phyloP scores from a whole-genome alignment of 2,113 vertebrate genomes.

The Phrynosoma platyrhinos region DNA sequence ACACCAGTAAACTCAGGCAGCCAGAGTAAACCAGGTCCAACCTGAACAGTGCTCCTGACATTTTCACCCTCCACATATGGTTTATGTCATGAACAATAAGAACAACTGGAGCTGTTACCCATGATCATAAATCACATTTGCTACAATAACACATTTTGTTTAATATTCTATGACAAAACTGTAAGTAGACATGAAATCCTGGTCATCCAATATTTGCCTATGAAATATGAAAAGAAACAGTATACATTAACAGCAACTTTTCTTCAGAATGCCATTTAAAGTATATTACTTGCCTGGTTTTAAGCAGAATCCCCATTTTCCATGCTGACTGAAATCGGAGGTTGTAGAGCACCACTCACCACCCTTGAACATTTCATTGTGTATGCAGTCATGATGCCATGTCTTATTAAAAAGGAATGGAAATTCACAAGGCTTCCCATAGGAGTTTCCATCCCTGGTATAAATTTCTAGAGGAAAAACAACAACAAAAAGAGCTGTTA shows the following conservation, averaged over 20 bases:
- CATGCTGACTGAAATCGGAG: constrained; percentile 77
- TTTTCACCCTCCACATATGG: neutral
- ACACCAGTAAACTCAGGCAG: neutral
- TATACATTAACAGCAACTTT: neutral
- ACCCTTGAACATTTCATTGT: constrained; percentile 31
- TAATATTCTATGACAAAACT: neutral
- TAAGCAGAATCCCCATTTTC: constrained; percentile 88
- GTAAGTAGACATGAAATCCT: neutral
- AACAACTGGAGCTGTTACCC: too few relatives aligned
- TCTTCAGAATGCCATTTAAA: neutral
- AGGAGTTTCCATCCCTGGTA: constrained; percentile 87
- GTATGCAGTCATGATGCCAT: constrained; percentile 90
- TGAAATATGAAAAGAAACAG: neutral
- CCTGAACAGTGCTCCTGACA: neutral
- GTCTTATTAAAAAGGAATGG: constrained; percentile 86
- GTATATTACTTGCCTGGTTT: constrained; percentile 80
- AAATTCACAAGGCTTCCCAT: constrained; percentile 89
- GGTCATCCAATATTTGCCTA: neutral
- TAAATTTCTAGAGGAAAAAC: constrained; percentile 81
- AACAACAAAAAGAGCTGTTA: neutral
- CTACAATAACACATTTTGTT: neutral
- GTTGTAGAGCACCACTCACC: constrained; percentile 89
- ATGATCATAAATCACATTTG: neutral
- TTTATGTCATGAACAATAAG: neutral
- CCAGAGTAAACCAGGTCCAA: neutral